Base-by-base conservation (phyloP, 2,113 vertebrate species). In the Toxotes jaculatrix region DNA sequence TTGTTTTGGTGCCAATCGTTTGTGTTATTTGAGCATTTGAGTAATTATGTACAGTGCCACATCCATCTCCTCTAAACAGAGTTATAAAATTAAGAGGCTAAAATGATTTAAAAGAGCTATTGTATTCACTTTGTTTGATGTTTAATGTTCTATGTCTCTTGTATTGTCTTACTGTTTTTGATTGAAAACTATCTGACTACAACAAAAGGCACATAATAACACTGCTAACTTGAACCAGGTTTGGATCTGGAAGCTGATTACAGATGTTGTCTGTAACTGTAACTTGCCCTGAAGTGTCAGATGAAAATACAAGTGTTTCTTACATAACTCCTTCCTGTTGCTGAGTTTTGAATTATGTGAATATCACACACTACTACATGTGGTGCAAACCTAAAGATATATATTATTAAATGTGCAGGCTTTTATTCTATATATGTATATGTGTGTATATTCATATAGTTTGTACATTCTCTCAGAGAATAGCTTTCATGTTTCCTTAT, bases 161-260 rank as follows among this genome's bases (percentile, higher is more conserved):
- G 84, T 91, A 66, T 88, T 90, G 91, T 93, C 87, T 92, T 87
- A 90, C 76, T 90, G 84, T 90, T 87, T 88, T 86, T 80, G 87
- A 86, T 86, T 87, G 77, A 81, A 87, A 84, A 80, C 70, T 77
- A 75, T 87, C 88, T 75, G 87, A 87, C 87, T 61, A 63, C 73
- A 77, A 78, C 74, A 65, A 70, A 87, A 88, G 90, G 89, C 89
- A 92, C 91, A 92, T 88, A 88, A 84, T 87, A 88, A 92, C 83
- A 88, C 83, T 88, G 88, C 86, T 93, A 93, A 92, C 93, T 91
- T 94, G 92, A 94, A 93, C 75, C 77, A 79, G 79, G 88, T 73
- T 55, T 77, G 64, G 83, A 87, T 90, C 84, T 93, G 85, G 84
- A 77, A 80, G 77, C 45, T 60, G 69, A 84, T 81, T 73, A 57